These are phyloP conservation scores for Heliocidaris tuberculata DNA, from an alignment of 35 echinoderm and acorn worm species.

Conservation along the genomic window DNA sequence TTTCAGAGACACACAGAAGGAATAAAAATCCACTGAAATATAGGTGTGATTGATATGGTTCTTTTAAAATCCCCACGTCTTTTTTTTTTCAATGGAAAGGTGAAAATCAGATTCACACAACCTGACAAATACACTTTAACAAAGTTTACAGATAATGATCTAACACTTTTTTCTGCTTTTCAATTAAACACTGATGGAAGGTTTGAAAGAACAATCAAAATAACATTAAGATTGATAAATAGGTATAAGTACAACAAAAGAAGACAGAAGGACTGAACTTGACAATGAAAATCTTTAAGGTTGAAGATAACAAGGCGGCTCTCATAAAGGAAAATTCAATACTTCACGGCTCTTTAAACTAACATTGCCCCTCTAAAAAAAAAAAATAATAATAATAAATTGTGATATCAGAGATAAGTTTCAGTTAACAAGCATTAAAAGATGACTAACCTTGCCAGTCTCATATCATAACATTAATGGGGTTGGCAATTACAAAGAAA, in stretches of 20 bases:
- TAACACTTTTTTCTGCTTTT: neutral
- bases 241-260: neutral
- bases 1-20: neutral
- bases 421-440: neutral
- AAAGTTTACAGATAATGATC: neutral
- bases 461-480: neutral
- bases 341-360: neutral
- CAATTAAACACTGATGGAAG: neutral
- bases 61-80: neutral
- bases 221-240: neutral
- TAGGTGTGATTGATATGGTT: neutral
- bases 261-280: neutral
- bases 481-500: neutral
- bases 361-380: neutral
- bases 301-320: neutral
- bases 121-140: neutral
- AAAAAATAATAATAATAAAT: neutral
- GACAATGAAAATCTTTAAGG: neutral
- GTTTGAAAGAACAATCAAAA: neutral
- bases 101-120: neutral
- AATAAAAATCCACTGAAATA: neutral
- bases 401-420: neutral
- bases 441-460: neutral
- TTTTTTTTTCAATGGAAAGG: neutral
- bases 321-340: neutral